Base-by-base conservation (phyloP, 2,888 invertebrate genomes). In the Bellardia bayeri region DNA sequence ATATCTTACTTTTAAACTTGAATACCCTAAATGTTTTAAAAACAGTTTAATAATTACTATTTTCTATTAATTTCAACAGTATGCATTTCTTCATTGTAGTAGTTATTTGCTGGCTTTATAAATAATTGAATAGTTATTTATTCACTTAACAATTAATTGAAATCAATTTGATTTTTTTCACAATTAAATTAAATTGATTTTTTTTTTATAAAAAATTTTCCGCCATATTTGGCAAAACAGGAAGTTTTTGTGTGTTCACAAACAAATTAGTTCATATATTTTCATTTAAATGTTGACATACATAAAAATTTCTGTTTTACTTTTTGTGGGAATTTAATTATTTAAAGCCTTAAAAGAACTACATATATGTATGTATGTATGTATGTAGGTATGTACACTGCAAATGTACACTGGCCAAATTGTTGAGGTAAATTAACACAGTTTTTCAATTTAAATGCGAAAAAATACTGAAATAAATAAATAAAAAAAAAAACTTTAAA, bases 181-280 rank as follows among this genome's bases (percentile, higher is more conserved):
- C 13, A 66, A 66, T 66, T 66, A 66, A 54, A 23, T 40, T 54
- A n/a, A 76, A 76, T 54, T 54, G 40, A 42, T 54, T 76, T 40
- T 13, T n/a, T 3, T 8, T 54, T 23, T 23, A 23, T 23, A 23
- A 37, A 56, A 56, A 7, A 2, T 68, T 37, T 37, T 45, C 11
- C 49, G 16, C 30, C 42, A 42, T 71, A 61, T 63, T 40, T 56
- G 45, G 33, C 9, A 33, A 71, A 80, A 4, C 71, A 80, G 80
- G 80, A 80, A 80, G 37, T 51, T 69, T 66, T 79, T 30, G 8
- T 37, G 4, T 45, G 13, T 45, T 13, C 7, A 2, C 6, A n/a
- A n/a, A 54, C 51, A 16, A 71, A 33, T 16, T 16, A 54, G 4
- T 33, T 37, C 40, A 23, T 23, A 23, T 37, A 14, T 16, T 74